These are phyloP conservation scores for Gryon sp. DNA, from an alignment of 1,140 invertebrate species.

Conservation along the genomic window DNA sequence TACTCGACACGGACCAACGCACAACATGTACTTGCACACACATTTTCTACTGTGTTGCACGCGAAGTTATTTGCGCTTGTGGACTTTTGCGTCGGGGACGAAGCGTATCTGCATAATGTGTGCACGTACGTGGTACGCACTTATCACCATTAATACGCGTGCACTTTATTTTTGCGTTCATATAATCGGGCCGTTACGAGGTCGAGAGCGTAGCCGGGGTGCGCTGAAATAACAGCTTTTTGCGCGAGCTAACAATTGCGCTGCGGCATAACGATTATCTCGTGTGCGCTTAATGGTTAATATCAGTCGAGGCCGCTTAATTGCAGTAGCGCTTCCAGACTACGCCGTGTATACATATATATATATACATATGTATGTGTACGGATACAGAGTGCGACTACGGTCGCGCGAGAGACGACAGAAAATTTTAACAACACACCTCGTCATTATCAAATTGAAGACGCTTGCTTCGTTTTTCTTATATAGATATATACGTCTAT, in stretches of 20 bases:
- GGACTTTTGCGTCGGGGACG: constrained; percentile 44
- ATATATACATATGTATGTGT: too few species aligned
- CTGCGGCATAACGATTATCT: constrained; percentile 62
- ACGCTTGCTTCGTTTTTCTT: constrained; percentile 1
- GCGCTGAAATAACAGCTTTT: constrained; percentile 65
- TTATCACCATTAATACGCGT: constrained; percentile 39
- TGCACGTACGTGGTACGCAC: constrained; percentile 34
- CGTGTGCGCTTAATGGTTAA: constrained; percentile 51
- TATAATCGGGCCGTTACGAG: constrained; percentile 35
- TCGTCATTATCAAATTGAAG: constrained; percentile 27
- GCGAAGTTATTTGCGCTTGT: constrained; percentile 50
- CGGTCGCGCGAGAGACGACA: constrained; percentile 5
- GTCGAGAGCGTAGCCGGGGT: constrained; percentile 37
- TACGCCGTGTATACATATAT: too few species aligned
- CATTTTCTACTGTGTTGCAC: constrained; percentile 51
- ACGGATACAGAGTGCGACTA: too few species aligned
- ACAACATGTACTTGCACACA: too few species aligned
- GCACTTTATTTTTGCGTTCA: constrained; percentile 27
- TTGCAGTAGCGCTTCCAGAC: constrained; percentile 44
- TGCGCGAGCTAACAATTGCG: constrained; percentile 64
- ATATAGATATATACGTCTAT: too few species aligned
- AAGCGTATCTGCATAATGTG: constrained; percentile 61
- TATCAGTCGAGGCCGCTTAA: constrained; percentile 53
- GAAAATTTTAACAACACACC: constrained; percentile 41
- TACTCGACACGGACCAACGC: constrained; percentile 60